phyloP scores from a whole-genome alignment of 2,113 vertebrate species.

The Gallinago media region DNA sequence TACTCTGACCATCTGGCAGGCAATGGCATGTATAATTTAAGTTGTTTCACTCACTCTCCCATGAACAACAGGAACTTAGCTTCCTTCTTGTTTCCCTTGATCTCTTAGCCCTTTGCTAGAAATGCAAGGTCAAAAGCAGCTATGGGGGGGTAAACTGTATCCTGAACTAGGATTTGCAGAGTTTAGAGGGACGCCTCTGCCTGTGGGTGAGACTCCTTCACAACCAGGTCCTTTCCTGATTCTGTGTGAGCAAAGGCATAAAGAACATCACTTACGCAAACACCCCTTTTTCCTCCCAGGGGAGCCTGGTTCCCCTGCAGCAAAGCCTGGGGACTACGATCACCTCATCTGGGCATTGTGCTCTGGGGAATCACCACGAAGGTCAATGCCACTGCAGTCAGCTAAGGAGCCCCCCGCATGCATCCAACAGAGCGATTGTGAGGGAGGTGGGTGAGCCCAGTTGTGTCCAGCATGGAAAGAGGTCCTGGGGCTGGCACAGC shows the following conservation, averaged over 20 bases:
- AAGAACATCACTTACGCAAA: background rate
- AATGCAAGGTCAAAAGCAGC: background rate
- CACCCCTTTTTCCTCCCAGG: background rate
- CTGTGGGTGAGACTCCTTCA: background rate
- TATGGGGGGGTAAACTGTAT: background rate
- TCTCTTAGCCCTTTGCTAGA: background rate
- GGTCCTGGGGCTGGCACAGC: background rate
- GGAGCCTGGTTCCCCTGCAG: background rate
- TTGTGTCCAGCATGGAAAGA: accelerated
- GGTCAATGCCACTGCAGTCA: background rate
- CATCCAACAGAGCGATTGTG: accelerated
- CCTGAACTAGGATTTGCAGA: background rate
- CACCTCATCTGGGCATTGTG: accelerated
- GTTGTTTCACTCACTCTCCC: background rate
- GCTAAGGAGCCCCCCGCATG: background rate
- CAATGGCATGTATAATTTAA: background rate
- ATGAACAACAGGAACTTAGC: background rate
- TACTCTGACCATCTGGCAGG: background rate
- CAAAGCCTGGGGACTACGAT: background rate
- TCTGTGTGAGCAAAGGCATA: background rate
- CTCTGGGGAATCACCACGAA: background rate
- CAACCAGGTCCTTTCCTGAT: background rate
- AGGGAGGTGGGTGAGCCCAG: background rate
- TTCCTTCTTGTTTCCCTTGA: background rate
- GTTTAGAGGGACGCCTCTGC: background rate